Percentiles rank a stretch among this genome's conserved stretches.
These are phyloP conservation scores for Hydrophis major DNA, from an alignment of 2,797 vertebrate genomes.

Conservation along the genomic window DNA sequence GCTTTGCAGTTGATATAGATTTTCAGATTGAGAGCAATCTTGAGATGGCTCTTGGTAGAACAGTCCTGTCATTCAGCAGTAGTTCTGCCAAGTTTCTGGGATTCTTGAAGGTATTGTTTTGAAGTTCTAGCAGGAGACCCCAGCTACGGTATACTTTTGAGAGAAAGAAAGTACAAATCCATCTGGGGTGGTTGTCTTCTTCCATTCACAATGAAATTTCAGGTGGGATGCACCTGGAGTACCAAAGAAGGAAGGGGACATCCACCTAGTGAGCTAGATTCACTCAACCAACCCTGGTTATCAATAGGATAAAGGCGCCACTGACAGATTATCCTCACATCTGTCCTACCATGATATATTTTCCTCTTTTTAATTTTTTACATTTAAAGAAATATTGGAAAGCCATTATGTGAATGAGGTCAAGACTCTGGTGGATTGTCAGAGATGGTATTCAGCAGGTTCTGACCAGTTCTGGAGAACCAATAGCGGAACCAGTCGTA, in stretches of 20 bases:
- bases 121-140: neutral
- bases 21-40: neutral
- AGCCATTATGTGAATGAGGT: neutral
- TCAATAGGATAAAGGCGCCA: neutral
- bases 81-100: neutral
- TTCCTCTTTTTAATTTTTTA: neutral
- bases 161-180: neutral
- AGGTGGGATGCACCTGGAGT: neutral
- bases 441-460: too few species aligned
- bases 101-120: neutral
- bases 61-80: slow-evolving; percentile 6
- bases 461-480: too few species aligned
- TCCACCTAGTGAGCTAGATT: neutral
- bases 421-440: neutral
- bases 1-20: neutral
- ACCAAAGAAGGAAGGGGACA: neutral
- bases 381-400: neutral
- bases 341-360: neutral
- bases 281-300: neutral
- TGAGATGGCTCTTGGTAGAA: neutral
- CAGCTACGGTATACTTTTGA: neutral
- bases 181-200: neutral
- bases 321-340: neutral
- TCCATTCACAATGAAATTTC: neutral
- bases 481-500: too few species aligned